Conservation (phyloP, 2,888 invertebrate species). For the Empis stercorea region DNA sequence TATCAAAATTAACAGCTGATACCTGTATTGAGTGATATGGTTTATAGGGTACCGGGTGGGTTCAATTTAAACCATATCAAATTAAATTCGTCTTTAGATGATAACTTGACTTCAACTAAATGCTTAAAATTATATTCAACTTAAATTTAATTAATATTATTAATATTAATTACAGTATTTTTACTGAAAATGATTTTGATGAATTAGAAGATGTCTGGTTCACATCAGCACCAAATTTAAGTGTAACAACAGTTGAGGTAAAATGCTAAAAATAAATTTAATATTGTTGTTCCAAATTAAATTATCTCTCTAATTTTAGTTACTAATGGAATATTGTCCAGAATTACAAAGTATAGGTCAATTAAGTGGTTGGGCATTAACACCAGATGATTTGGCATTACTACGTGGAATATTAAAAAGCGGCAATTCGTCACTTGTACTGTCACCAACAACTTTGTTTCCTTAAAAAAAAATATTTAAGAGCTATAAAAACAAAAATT, state of each 20-base stretch:
- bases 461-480: slow-evolving; percentile 25
- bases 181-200: slow-evolving; percentile 49
- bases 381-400: slow-evolving; percentile 52
- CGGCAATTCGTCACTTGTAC: slow-evolving; percentile 50
- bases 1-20: too few species aligned
- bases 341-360: slow-evolving; percentile 52
- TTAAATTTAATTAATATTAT: too few species aligned
- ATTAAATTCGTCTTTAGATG: too few species aligned
- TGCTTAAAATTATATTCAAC: too few species aligned
- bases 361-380: slow-evolving; percentile 53
- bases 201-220: slow-evolving; percentile 56
- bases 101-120: too few species aligned
- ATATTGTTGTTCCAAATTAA: neutral
- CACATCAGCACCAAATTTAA: slow-evolving; percentile 51
- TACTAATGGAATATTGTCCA: slow-evolving; percentile 53
- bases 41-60: too few species aligned
- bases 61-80: too few species aligned
- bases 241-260: slow-evolving; percentile 46
- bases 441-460: slow-evolving; percentile 46
- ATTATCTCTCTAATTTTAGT: slow-evolving; percentile 17
- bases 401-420: slow-evolving; percentile 50
- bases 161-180: slow-evolving; percentile 39
- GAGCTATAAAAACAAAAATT: neutral
- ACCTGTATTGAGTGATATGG: too few species aligned
- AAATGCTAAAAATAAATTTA: neutral